A percentile compares a stretch with the other conserved stretches of the same genome.
Conservation (phyloP, 2,113 vertebrate genomes). For the Hystrix cristata region DNA sequence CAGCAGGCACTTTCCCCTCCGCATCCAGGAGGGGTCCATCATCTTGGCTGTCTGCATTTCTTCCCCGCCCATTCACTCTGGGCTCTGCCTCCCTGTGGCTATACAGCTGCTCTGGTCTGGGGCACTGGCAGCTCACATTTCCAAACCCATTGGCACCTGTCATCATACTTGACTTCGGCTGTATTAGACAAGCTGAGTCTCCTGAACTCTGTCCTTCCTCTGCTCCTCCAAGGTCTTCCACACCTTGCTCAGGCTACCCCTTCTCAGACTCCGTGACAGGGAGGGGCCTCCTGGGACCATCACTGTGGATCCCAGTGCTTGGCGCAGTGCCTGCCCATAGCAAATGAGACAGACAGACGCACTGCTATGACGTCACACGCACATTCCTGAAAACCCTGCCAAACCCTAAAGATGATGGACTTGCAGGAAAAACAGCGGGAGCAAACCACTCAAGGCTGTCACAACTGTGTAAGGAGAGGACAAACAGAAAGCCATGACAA, state of each 20-base stretch:
- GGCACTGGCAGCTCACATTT: background rate
- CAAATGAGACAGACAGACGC: background rate
- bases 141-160: background rate
- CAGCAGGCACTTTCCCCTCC: too few species aligned
- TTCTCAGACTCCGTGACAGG: too few species aligned
- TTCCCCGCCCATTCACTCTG: background rate
- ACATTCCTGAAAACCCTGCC: background rate
- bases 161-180: background rate
- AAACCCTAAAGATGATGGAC: background rate
- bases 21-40: background rate
- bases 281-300: background rate
- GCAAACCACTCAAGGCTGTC: background rate
- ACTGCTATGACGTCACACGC: background rate
- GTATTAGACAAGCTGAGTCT: background rate
- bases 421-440: background rate
- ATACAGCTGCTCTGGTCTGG: background rate
- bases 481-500: fast-evolving
- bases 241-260: background rate
- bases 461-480: background rate
- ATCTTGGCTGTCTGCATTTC: background rate
- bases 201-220: background rate
- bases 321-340: background rate
- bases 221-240: background rate
- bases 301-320: background rate
- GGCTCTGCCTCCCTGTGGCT: background rate